Conservation (phyloP, 2,888 invertebrate genomes). For the Synanthedon vespiformis region DNA sequence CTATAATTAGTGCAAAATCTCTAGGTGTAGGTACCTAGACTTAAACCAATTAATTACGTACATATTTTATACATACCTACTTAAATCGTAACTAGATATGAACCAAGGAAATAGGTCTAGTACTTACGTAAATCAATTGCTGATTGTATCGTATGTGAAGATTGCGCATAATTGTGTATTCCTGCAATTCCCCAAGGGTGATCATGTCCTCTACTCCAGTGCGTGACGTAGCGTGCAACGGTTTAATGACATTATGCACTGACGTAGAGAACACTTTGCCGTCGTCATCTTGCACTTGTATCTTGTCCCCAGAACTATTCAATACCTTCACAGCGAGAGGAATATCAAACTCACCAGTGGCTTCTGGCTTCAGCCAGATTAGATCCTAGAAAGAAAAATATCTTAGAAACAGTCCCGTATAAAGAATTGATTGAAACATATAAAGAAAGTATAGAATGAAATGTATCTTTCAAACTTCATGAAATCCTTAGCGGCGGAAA, state of each 20-base stretch:
- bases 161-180: constrained; percentile 92
- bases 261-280: constrained; percentile 77
- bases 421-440: background rate
- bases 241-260: constrained; percentile 73
- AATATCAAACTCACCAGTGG: constrained; percentile 81
- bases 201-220: constrained; percentile 96
- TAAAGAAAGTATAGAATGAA: background rate
- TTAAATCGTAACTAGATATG: too few species aligned
- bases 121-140: constrained; percentile 91
- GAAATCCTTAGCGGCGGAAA: too few species aligned
- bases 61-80: too few species aligned
- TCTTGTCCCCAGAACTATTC: constrained; percentile 79
- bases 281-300: constrained; percentile 86
- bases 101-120: background rate
- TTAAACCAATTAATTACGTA: too few species aligned
- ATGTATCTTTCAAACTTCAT: too few species aligned
- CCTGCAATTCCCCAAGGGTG: constrained; percentile 92
- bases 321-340: constrained; percentile 88
- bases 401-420: background rate
- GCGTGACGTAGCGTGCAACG: constrained; percentile 83
- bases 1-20: too few species aligned
- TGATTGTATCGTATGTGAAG: constrained; percentile 89
- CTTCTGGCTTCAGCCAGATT: constrained; percentile 87
- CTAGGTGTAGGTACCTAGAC: too few species aligned
- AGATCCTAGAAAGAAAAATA: constrained; percentile 70